Evolutionary conservation across 2,113 vertebrate genomes (phyloP), one percentile per base, ranked within the genome.

Genomic region (Oenanthe melanoleuca): DNA sequence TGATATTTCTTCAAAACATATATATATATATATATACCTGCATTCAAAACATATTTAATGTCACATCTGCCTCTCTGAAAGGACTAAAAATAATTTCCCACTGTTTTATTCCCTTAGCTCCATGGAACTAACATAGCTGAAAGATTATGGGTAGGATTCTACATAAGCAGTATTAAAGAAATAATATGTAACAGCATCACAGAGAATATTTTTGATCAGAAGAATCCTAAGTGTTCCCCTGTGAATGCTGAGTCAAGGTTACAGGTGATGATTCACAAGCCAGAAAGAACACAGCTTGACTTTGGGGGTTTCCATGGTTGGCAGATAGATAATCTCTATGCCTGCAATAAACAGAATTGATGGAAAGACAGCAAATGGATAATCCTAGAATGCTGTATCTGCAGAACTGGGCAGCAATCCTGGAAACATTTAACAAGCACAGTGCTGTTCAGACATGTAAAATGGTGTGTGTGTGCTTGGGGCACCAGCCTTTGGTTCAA

Each of bases 361-460:
- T 61, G 57, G 55, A 88, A 94, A 95, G 70, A 89, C 37, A 96
- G 91, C 45, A 95, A 89, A 83, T 53, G 89, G 65, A 87, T 92
- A 89, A 89, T 83, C 94, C 95, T 80, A 80, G 78, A 78, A 52
- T 71, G 28, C 52, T 80, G 31, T 67, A 86, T 74, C 44, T 86
- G 52, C 74, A 86, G 75, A 88, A 63, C 59, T 56, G 60, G 93
- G 89, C 78, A 92, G 53, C 52, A 73, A 60, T 55, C 64, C 87
- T 93, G 92, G 85, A 94, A 96, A 92, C 13, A 86, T 80, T 94
- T 93, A 91, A 89, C 64, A 81, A 84, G 60, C 37, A 75, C 17
- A 8, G 33, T 38, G 86, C 57, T 81, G 24, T 73, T 92, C 64
- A 66, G 67, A 77, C 50, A 34, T 4, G 29, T 77, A 66, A 93